phyloP scores from a whole-genome alignment of 2,113 vertebrate species.

The Sciurus niger region DNA sequence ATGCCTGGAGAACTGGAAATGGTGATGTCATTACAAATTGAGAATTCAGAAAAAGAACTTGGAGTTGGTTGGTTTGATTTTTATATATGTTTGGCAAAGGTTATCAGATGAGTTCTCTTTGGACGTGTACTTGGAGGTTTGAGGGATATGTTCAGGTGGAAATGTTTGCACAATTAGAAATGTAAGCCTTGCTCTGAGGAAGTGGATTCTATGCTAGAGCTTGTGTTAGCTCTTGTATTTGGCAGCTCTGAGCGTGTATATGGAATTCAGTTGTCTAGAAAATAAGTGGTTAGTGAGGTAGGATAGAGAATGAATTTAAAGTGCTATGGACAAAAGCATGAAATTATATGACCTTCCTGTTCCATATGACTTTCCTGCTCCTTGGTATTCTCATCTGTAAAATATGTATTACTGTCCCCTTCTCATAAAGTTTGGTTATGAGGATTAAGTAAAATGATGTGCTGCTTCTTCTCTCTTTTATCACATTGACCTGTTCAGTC shows the following conservation, averaged over 20 bases:
- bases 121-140: neutral
- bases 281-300: neutral
- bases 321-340: neutral
- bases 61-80: neutral
- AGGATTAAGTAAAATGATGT: neutral
- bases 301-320: neutral
- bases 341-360: neutral
- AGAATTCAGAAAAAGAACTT: neutral
- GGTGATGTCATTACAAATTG: neutral
- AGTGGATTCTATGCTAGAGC: neutral
- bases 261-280: neutral
- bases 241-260: neutral
- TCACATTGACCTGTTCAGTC: neutral
- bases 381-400: too few relatives aligned
- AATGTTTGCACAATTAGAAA: neutral
- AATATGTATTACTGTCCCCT: neutral
- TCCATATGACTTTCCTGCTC: too few relatives aligned
- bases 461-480: neutral
- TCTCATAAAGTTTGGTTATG: neutral
- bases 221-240: neutral
- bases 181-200: neutral
- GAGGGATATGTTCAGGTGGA: neutral
- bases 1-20: neutral
- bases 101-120: neutral
- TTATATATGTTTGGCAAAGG: constrained; percentile 11